phyloP scores from a whole-genome alignment of 2,113 vertebrate species.

The Sander lucioperca region DNA sequence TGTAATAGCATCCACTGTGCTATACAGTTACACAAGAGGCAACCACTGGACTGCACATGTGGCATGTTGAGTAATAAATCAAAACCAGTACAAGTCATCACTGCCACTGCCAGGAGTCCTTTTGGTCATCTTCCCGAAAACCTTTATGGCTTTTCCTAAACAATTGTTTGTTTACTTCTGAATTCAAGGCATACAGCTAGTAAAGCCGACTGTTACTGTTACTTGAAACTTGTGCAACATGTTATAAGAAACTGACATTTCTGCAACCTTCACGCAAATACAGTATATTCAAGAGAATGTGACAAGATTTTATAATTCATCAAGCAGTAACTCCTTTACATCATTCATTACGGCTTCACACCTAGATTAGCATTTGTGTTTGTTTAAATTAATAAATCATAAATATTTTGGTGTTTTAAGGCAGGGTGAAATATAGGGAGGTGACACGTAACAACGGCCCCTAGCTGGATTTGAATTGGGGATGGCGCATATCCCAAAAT shows the following conservation, averaged over 20 bases:
- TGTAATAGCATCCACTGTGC: constrained; percentile 34
- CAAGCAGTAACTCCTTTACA: background rate
- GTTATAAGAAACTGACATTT: background rate
- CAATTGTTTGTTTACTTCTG: background rate
- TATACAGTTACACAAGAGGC: constrained; percentile 52
- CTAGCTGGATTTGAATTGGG: no score
- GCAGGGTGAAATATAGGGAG: background rate
- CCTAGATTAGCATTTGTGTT: background rate
- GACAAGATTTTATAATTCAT: background rate
- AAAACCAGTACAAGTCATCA: constrained; percentile 22
- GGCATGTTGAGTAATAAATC: constrained; percentile 29
- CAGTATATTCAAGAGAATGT: background rate
- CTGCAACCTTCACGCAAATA: background rate
- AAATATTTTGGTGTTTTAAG: background rate
- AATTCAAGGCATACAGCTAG: background rate
- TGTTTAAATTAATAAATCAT: background rate
- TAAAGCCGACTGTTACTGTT: background rate
- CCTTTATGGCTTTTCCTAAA: background rate
- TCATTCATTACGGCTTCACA: background rate
- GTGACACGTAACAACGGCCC: background rate
- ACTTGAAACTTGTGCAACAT: background rate
- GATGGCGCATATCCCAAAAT: no score
- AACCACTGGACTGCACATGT: constrained; percentile 48
- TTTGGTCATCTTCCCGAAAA: background rate
- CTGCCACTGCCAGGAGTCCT: background rate